A percentile compares a stretch with the other conserved stretches of the same genome.
These are phyloP conservation scores for Dinocampus coccinellae DNA, from an alignment of 2,888 invertebrate genomes.

Conservation along the genomic window DNA sequence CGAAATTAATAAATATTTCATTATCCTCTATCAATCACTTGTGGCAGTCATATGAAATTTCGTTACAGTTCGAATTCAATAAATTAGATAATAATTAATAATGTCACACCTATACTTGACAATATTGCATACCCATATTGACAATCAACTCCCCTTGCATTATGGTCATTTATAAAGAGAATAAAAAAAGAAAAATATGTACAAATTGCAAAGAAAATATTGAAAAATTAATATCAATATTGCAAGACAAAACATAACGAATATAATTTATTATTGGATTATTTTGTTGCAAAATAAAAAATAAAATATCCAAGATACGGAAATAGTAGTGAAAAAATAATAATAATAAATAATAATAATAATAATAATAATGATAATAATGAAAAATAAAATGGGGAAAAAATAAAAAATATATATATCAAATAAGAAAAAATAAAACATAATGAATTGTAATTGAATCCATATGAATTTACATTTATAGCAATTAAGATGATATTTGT, in stretches of 20 bases:
- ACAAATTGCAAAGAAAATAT: not conserved
- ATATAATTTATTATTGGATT: not conserved
- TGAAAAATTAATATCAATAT: not conserved
- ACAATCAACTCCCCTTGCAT: not conserved
- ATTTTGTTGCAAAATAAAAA: not conserved
- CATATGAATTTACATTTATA: not conserved
- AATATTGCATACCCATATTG: not conserved
- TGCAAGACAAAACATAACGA: not conserved
- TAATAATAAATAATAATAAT: not conserved
- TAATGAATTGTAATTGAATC: not conserved
- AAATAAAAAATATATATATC: not conserved
- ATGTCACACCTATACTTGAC: not conserved
- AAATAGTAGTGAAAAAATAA: not conserved
- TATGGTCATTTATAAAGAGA: not conserved
- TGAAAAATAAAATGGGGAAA: not conserved
- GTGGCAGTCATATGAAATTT: slow-evolving; percentile 1
- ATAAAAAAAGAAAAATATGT: not conserved
- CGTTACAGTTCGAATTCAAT: not conserved
- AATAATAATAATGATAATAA: not conserved
- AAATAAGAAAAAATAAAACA: not conserved
- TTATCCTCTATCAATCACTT: slow-evolving; percentile 8
- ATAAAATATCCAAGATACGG: not conserved
- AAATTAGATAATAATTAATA: slow-evolving; percentile 1
- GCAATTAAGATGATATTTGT: not conserved
- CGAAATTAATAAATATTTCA: slow-evolving; percentile 18